Evolutionary conservation across 2,797 vertebrate genomes (phyloP).

Genomic region (Xiphophorus birchmanni): DNA sequence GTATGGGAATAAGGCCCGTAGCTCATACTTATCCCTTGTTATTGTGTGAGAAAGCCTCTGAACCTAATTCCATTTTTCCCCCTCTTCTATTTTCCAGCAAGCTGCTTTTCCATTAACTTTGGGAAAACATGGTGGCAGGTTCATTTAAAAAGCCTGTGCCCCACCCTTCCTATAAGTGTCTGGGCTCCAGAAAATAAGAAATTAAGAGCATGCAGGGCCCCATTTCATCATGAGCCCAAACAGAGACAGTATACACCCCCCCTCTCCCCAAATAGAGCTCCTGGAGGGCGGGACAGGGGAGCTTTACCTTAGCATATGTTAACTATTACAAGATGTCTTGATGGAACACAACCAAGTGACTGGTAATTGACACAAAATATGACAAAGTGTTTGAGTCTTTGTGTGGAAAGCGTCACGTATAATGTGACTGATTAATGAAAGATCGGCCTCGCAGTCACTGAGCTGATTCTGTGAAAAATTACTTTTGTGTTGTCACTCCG

Average conservation of each 20-base stretch:
- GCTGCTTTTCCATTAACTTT: conserved; percentile 98
- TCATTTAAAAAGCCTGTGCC: conserved; percentile 90
- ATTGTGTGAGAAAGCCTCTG: conserved; percentile 91
- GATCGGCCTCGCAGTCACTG: conserved; percentile 92
- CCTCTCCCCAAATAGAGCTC: conserved; percentile 76
- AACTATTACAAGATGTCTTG: conserved; percentile 97
- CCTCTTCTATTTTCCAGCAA: conserved; percentile 92
- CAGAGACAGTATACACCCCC: conserved; percentile 76
- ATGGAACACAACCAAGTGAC: conserved; percentile 98
- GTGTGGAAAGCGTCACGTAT: conserved; percentile 97
- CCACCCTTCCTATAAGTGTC: conserved; percentile 93
- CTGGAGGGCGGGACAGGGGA: conserved; percentile 87
- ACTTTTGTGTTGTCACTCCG: conserved; percentile 98
- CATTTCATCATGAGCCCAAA: conserved; percentile 88
- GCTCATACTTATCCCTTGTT: conserved; percentile 91
- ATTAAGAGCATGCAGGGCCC: conserved; percentile 90
- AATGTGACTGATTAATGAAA: conserved; percentile 99
- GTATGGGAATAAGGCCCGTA: conserved; percentile 80
- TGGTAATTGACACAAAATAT: conserved; percentile 99
- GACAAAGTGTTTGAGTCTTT: conserved; percentile 99
- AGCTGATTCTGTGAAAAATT: conserved; percentile 99
- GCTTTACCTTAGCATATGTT: conserved; percentile 97
- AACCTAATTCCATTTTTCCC: conserved; percentile 89
- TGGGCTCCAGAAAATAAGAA: conserved; percentile 90
- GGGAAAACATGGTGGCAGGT: conserved; percentile 97